phyloP scores from a whole-genome alignment of 1,140 invertebrate genomes.

The Pygmarrhopalites habei region DNA sequence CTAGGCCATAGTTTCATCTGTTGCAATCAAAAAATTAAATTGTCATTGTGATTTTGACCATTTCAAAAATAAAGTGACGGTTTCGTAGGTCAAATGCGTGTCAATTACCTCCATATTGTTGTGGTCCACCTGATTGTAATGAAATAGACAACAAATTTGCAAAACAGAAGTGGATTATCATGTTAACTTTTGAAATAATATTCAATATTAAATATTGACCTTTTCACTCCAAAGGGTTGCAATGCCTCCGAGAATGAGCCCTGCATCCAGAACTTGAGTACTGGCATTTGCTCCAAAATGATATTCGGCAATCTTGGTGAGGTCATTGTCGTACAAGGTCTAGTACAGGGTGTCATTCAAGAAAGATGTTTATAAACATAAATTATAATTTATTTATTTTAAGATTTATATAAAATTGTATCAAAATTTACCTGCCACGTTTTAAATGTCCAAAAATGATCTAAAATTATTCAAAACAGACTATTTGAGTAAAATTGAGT shows the following conservation, averaged over 20 bases:
- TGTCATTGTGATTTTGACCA: too few species aligned
- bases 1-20: slow-evolving; percentile 42
- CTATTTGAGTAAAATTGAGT: background rate
- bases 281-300: slow-evolving; percentile 28
- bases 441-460: slow-evolving; percentile 36
- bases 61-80: too few species aligned
- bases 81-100: too few species aligned
- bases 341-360: too few species aligned
- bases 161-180: too few species aligned
- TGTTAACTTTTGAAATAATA: too few species aligned
- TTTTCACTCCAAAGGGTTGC: slow-evolving; percentile 37
- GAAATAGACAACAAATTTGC: background rate
- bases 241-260: slow-evolving; percentile 27
- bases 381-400: too few species aligned
- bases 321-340: slow-evolving; percentile 36
- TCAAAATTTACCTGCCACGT: slow-evolving; percentile 28
- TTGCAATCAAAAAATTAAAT: too few species aligned
- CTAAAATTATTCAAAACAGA: too few species aligned
- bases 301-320: slow-evolving; percentile 31
- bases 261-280: slow-evolving; percentile 18
- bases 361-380: too few species aligned
- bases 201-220: too few species aligned
- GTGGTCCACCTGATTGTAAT: slow-evolving; percentile 29
- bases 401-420: slow-evolving; percentile 1
- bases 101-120: slow-evolving; percentile 39